These are phyloP conservation scores for Diplolepis rosae DNA, from an alignment of 2,888 invertebrate species.

Conservation along the genomic window DNA sequence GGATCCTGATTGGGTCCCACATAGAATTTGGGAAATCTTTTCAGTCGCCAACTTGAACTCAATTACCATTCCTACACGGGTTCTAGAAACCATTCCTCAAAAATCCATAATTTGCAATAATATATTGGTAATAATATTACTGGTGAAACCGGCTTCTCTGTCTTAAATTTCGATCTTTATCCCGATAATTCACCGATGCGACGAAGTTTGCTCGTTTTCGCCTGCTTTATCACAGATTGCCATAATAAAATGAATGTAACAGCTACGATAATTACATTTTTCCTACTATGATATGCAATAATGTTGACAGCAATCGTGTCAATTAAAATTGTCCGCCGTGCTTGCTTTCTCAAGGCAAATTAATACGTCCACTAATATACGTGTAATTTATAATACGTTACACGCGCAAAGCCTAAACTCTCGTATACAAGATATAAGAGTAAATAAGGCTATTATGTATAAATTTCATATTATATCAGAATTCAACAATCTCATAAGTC, in stretches of 20 bases:
- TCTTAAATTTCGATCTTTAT: slow-evolving; percentile 28
- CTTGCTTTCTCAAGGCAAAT: neutral
- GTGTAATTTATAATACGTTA: slow-evolving; percentile 22
- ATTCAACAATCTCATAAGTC: neutral
- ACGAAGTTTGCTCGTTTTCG: slow-evolving; percentile 26
- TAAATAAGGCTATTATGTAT: neutral
- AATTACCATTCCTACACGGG: no score
- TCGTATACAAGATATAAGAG: neutral
- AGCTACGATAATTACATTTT: slow-evolving; percentile 3
- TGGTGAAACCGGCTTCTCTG: slow-evolving; percentile 19
- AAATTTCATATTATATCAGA: neutral
- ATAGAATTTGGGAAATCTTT: no score
- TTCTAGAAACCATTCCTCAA: slow-evolving; percentile 1
- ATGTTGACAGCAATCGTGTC: slow-evolving; percentile 28
- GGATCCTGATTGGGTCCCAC: no score
- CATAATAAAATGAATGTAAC: neutral
- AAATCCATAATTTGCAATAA: slow-evolving; percentile 5
- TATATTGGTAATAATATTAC: slow-evolving; percentile 21
- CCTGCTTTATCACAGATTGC: slow-evolving; percentile 16
- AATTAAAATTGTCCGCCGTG: slow-evolving; percentile 14
- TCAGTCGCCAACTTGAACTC: no score
- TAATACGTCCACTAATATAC: slow-evolving; percentile 16
- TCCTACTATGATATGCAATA: slow-evolving; percentile 4
- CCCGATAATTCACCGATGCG: slow-evolving; percentile 29
- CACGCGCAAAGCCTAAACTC: slow-evolving; percentile 23